A percentile compares a stretch with the other conserved stretches of the same genome.
These are phyloP conservation scores for Crambe crambe DNA, from an alignment of 37 sponge, comb jelly and placozoan species.

Conservation along the genomic window DNA sequence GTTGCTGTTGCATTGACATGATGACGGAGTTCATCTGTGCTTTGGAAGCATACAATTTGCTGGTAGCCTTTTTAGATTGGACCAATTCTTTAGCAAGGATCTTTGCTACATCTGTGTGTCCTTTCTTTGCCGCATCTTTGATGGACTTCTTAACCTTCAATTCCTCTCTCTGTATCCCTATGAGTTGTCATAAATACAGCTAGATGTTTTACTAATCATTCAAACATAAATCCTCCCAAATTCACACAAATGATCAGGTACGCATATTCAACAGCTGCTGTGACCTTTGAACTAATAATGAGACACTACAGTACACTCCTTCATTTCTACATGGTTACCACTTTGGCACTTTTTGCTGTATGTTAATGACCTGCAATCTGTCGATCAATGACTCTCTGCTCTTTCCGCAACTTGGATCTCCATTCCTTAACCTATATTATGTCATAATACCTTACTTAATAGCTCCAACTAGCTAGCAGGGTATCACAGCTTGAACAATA, in stretches of 20 bases:
- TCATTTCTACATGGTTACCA: too few species aligned
- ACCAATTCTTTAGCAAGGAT: constrained; percentile 97
- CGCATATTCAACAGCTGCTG: background rate
- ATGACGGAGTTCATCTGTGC: constrained; percentile 98
- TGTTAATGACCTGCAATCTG: constrained; percentile 82
- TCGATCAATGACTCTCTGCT: constrained; percentile 93
- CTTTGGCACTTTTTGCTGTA: too few species aligned
- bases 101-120: constrained; percentile 91
- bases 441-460: background rate
- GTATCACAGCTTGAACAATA: too few species aligned
- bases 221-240: background rate
- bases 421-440: constrained; percentile 86
- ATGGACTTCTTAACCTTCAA: constrained; percentile 92
- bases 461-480: too few species aligned
- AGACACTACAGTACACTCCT: too few species aligned
- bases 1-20: constrained; percentile 96
- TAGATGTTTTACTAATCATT: background rate
- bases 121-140: constrained; percentile 96
- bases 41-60: constrained; percentile 94
- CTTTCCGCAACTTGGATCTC: constrained; percentile 81
- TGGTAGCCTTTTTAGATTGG: constrained; percentile 89
- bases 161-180: constrained; percentile 88
- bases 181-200: background rate
- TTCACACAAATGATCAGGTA: too few species aligned
- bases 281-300: background rate